Evolutionary conservation across 2,797 vertebrate genomes (phyloP).

Genomic region (Gambusia yucatana): DNA sequence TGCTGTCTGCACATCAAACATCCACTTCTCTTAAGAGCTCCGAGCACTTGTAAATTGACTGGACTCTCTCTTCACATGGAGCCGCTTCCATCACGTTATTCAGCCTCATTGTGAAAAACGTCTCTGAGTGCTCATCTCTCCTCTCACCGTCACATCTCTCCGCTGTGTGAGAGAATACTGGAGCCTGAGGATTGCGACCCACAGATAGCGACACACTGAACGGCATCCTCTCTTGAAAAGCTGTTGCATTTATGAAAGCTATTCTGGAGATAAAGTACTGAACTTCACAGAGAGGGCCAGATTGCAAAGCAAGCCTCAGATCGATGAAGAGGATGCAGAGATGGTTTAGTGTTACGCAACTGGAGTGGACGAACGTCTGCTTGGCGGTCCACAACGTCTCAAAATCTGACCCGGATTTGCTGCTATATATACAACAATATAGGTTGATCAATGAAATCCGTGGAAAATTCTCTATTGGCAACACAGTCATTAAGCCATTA

Average conservation of each 20-base stretch:
- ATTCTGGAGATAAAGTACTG: slow-evolving; percentile 3
- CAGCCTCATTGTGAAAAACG: slow-evolving; percentile 29
- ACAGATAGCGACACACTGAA: neutral
- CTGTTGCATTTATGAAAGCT: slow-evolving; percentile 12
- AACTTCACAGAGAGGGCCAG: slow-evolving; percentile 2
- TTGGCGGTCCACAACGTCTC: neutral
- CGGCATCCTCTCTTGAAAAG: neutral
- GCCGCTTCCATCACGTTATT: slow-evolving; percentile 35
- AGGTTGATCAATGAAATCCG: neutral
- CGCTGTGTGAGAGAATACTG: neutral
- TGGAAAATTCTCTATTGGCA: neutral
- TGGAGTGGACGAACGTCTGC: neutral
- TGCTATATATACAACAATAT: too few species aligned
- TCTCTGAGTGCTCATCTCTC: slow-evolving; percentile 33
- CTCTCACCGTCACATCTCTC: slow-evolving; percentile 21
- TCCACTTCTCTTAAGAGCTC: slow-evolving; percentile 34
- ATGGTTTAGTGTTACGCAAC: neutral
- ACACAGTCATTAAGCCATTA: neutral
- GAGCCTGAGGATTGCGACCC: slow-evolving; percentile 8
- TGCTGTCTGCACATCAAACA: slow-evolving; percentile 15
- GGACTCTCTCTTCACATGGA: slow-evolving; percentile 18
- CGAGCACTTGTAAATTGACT: slow-evolving; percentile 17
- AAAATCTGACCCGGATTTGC: neutral
- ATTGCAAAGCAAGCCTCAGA: neutral
- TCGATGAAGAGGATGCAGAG: neutral